Evolutionary conservation across 1,140 invertebrate species (phyloP), one percentile per base, ranked within the genome.

Genomic region (Neodiprion virginianus): DNA sequence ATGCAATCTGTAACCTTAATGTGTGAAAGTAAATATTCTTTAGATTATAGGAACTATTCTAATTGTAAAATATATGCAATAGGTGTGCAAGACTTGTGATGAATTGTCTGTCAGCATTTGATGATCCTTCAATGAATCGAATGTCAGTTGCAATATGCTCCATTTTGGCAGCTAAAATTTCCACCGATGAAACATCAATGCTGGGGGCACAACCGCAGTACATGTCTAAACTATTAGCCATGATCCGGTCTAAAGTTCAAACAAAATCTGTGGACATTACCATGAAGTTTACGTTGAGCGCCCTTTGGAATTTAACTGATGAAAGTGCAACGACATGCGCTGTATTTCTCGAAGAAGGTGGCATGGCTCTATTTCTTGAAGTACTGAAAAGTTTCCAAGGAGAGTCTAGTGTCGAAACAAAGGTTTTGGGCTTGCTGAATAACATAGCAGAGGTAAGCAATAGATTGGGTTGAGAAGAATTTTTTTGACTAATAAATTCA

Each of bases 61-160:
- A 40, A 40, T 40, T 40, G 28, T 40, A 5, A 40, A 40, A 40
- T 40, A 40, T 5, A 40, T 40, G 2, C 76, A 72, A 79, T 78
- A 90, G 92, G 69, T 95, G 94, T 86, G 94, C 94, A 7, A 90
- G 89, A 81, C 88, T 95, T 67, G 94, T 95, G n/a, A 90, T 95
- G 89, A 93, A 95, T 80, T 94, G 92, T 81, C 85, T 96, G 2
- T 94, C 93, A 79, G 85, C 89, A 7, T 95, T 95, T 84, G 91
- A 94, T 68, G 94, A 95, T 81, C 84, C 90, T 10, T 92, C 93
- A 50, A 94, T 95, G 92, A 93, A 94, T 81, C 89, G 94, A 71
- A 95, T 96, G 94, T 94, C 93, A 65, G 94, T 96, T 14, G 95
- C 94, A 3, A 96, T 96, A 76, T 95, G 94, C 82, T 95, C 94